phyloP scores from a whole-genome alignment of 2,888 invertebrate genomes.

The Smittia aterrima region DNA sequence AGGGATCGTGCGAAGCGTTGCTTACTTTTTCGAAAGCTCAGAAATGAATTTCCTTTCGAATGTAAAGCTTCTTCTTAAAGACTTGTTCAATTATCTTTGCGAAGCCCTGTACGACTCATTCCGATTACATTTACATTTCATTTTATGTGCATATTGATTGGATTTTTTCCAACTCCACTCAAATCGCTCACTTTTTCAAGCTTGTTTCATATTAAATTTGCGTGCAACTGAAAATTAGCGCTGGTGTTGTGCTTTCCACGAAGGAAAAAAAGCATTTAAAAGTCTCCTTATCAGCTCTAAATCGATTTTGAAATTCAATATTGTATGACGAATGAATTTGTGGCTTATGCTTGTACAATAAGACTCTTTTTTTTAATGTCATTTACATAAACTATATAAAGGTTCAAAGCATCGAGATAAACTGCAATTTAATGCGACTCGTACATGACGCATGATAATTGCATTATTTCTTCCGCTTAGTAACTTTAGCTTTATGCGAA shows the following conservation, averaged over 20 bases:
- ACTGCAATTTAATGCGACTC: background rate
- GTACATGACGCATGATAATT: too few species aligned
- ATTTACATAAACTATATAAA: too few species aligned
- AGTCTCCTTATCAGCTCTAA: background rate
- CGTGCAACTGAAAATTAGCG: background rate
- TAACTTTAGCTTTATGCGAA: too few species aligned
- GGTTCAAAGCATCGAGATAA: too few species aligned
- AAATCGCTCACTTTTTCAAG: background rate
- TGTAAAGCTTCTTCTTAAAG: too few species aligned
- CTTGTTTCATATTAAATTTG: conserved; percentile 30
- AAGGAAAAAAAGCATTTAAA: background rate
- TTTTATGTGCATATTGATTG: conserved; percentile 40
- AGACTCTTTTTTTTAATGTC: too few species aligned
- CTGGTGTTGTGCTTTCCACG: background rate
- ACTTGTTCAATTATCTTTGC: background rate
- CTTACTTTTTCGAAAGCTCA: too few species aligned
- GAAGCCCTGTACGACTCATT: background rate
- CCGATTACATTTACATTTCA: conserved; percentile 11
- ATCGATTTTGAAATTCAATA: conserved; percentile 8
- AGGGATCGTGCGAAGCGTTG: too few species aligned
- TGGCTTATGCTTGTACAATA: background rate
- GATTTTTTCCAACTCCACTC: conserved; percentile 18
- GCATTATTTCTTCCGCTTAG: too few species aligned
- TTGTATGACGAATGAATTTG: conserved; percentile 12
- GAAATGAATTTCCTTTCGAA: too few species aligned